Percentiles rank a stretch among this genome's conserved stretches.
Evolutionary conservation across 2,888 invertebrate species (phyloP).

Genomic region (Ligdia adustata): DNA sequence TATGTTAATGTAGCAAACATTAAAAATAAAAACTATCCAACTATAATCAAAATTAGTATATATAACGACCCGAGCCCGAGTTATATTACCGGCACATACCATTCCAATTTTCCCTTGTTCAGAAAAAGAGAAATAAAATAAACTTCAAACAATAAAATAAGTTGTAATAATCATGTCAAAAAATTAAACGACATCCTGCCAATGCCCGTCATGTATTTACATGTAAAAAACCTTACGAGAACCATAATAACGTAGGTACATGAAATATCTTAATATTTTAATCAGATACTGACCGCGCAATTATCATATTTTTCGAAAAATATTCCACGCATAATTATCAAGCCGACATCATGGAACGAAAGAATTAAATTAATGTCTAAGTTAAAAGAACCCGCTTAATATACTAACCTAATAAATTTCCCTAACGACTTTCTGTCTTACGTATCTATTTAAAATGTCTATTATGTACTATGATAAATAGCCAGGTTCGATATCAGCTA

Average conservation of each 20-base stretch:
- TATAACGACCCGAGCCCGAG: too few relatives aligned
- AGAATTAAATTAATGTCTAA: constrained; percentile 36
- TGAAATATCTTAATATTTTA: constrained; percentile 31
- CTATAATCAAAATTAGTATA: too few relatives aligned
- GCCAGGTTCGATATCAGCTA: constrained; percentile 45
- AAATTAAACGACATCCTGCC: constrained; percentile 18
- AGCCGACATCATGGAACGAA: constrained; percentile 31
- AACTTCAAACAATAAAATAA: constrained; percentile 11
- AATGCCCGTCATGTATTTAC: constrained; percentile 7
- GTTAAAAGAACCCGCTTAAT: constrained; percentile 37
- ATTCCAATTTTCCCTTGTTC: background rate
- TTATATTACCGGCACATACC: background rate
- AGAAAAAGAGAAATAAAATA: constrained; percentile 17
- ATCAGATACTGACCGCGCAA: constrained; percentile 31
- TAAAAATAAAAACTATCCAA: too few relatives aligned
- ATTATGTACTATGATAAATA: constrained; percentile 38
- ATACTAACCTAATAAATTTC: constrained; percentile 40
- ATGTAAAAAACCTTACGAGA: constrained; percentile 16
- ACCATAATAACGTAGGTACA: constrained; percentile 19
- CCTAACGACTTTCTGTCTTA: constrained; percentile 35
- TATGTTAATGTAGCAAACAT: too few relatives aligned
- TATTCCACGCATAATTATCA: constrained; percentile 38
- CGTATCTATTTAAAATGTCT: constrained; percentile 36
- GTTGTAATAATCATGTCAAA: constrained; percentile 9
- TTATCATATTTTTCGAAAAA: constrained; percentile 36